Evolutionary conservation across 2,888 invertebrate genomes (phyloP).

Genomic region (Lasius platythorax): DNA sequence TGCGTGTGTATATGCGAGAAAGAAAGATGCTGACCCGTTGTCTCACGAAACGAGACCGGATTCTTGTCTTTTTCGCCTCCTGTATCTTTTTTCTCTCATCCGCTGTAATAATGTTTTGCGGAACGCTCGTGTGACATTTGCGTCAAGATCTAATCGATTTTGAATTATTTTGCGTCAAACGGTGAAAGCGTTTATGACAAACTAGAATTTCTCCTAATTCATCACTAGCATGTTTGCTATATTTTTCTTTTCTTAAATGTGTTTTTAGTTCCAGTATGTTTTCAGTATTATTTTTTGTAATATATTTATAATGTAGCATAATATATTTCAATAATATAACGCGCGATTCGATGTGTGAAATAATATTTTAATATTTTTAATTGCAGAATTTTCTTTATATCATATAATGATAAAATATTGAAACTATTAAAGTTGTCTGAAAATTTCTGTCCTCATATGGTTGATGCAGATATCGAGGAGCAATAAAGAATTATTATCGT

Average conservation of each 20-base stretch:
- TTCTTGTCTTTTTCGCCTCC: conserved; percentile 15
- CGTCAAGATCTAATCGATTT: conserved; percentile 35
- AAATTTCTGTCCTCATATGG: background rate
- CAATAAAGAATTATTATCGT: conserved; percentile 46
- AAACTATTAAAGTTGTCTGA: conserved; percentile 1
- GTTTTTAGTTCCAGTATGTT: background rate
- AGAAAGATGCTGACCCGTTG: conserved; percentile 34
- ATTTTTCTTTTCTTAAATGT: background rate
- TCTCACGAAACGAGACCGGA: conserved; percentile 32
- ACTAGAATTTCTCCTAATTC: background rate
- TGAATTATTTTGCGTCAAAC: conserved; percentile 37
- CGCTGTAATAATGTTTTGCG: background rate
- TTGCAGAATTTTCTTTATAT: background rate
- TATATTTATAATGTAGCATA: background rate
- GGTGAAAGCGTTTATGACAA: background rate
- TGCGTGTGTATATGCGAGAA: background rate
- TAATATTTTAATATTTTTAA: background rate
- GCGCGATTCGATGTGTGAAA: background rate
- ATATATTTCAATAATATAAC: background rate
- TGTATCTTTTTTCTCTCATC: background rate
- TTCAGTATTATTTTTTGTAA: background rate
- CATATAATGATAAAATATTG: background rate
- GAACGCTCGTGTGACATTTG: conserved; percentile 6
- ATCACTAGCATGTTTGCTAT: background rate
- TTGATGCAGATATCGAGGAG: conserved; percentile 25